These are phyloP conservation scores for Micronycteris hirsuta DNA, from an alignment of 2,113 vertebrate genomes.

Conservation along the genomic window DNA sequence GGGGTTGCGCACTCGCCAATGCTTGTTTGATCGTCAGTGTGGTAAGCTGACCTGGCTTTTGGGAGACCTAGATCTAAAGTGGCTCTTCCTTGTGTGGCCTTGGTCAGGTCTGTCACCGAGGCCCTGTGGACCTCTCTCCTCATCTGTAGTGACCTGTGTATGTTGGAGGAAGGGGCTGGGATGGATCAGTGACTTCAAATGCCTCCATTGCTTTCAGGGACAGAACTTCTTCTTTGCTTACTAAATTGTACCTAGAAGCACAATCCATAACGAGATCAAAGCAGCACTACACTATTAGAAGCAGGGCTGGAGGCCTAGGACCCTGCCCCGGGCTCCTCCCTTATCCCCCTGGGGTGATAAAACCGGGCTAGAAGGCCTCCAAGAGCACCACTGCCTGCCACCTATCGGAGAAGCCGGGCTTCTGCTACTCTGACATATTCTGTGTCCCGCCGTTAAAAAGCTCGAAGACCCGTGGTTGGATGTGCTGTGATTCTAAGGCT, in stretches of 20 bases:
- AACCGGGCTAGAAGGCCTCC: neutral
- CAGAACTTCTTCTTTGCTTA: neutral
- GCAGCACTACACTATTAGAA: neutral
- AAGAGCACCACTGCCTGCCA: neutral
- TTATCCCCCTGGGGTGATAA: neutral
- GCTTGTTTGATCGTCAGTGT: neutral
- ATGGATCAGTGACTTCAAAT: neutral
- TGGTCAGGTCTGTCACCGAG: neutral
- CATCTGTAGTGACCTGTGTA: neutral
- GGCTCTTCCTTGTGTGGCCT: neutral
- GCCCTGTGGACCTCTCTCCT: neutral
- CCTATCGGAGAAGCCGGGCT: neutral
- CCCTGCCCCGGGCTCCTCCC: neutral
- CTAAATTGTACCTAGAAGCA: neutral
- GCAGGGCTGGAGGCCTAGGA: neutral
- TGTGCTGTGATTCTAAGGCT: neutral
- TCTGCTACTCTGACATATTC: neutral
- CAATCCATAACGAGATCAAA: neutral
- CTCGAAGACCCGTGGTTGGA: neutral
- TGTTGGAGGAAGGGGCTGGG: too few relatives aligned
- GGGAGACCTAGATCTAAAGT: neutral
- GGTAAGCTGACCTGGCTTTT: neutral
- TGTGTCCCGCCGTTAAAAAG: neutral
- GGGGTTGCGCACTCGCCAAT: neutral
- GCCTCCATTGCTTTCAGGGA: neutral